A percentile compares a stretch with the other conserved stretches of the same genome.
Evolutionary conservation across 2,113 vertebrate genomes (phyloP).

Genomic region (Nipponia nippon): DNA sequence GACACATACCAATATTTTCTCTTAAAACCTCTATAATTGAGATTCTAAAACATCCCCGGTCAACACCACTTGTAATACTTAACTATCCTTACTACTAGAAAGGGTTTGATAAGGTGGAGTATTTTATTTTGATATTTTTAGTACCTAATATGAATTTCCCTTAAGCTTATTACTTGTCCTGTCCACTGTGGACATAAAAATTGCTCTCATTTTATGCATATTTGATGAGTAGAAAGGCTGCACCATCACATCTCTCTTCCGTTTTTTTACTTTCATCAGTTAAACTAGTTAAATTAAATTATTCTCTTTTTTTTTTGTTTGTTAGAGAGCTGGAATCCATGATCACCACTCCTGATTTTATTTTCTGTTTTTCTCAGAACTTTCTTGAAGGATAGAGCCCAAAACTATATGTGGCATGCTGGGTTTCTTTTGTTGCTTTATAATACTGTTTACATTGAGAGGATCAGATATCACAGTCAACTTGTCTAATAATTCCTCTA

Average conservation of each 20-base stretch:
- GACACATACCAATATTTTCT: background rate
- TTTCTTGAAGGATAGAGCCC: background rate
- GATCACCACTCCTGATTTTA: background rate
- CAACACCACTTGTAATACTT: background rate
- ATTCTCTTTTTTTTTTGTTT: background rate
- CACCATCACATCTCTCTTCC: background rate
- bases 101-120: background rate
- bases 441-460: background rate
- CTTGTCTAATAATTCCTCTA: background rate
- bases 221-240: background rate
- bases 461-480: background rate
- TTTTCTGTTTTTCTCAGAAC: background rate
- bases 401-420: background rate
- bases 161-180: background rate
- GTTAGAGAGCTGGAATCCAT: background rate
- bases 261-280: background rate
- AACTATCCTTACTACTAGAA: background rate
- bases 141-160: background rate
- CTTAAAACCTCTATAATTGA: background rate
- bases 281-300: background rate
- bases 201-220: background rate
- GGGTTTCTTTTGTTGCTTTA: background rate
- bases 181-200: background rate
- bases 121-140: background rate
- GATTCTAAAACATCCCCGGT: background rate